Evolutionary conservation across 1,140 invertebrate species (phyloP), one percentile per base, ranked within the genome.

Genomic region (Arctopsyche grandis): DNA sequence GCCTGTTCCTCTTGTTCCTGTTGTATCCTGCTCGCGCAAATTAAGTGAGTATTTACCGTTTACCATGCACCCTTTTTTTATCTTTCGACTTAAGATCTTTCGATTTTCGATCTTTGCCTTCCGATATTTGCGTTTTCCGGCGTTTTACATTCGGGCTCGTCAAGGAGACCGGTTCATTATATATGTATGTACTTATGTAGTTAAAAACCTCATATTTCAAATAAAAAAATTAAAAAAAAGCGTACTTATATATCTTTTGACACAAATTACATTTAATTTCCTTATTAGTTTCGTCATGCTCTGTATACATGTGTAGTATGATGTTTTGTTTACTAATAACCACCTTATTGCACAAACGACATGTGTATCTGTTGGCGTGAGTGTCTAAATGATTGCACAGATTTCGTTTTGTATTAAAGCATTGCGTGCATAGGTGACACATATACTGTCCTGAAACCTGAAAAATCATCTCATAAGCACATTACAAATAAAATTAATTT

Each of bases 231-330:
- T 56, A 48, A 22, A 56, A 19, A n/a, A 22, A 58, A 1, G n/a
- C 52, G 26, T 73, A 81, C 80, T 82, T 82, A 44, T 80, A 82
- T 21, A 56, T 75, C 52, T 78, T 82, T 5, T 78, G 44, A 56
- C 81, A 82, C 5, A 80, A 26, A 22, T 80, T 60, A 66, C 81
- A 82, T 29, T 75, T 75, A 0, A 82, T 63, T 26, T 58, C 69
- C 24, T 78, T 78, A 29, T 82, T 69, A 5, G 81, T 71, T 56
- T 75, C 43, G 21, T 82, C 78, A 58, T 82, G 81, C 63, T 79
- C 81, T 10, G 81, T 80, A 75, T 80, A 80, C 78, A 82, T 80
- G 48, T 82, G 81, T 0, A 71, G 75, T 78, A 82, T 82, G 26
- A 82, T 80, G 46, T 79, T 82, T 21, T 82, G 81, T 24, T 80